These are phyloP conservation scores for Buceros bicornis DNA, from an alignment of 2,797 vertebrate genomes.

Conservation along the genomic window DNA sequence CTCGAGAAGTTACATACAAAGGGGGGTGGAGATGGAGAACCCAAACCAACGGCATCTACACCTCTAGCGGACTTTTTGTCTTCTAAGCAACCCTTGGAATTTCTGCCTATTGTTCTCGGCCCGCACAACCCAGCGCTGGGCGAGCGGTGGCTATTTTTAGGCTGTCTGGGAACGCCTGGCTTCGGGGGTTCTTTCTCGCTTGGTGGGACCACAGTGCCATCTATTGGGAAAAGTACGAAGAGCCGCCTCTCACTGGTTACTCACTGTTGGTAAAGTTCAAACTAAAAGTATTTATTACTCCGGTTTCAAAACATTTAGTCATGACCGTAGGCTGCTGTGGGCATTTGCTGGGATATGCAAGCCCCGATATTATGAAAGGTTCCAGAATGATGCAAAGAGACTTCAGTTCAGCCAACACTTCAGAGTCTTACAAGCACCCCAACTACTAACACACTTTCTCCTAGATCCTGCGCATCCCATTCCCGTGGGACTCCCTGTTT, in stretches of 20 bases:
- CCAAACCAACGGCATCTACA: background rate
- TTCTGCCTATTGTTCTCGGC: constrained; percentile 31
- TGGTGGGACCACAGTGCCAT: constrained; percentile 53
- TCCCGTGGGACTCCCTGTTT: no score
- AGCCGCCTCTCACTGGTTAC: background rate
- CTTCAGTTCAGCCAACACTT: background rate
- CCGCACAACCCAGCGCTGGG: background rate
- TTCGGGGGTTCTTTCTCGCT: background rate
- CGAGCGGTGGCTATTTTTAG: constrained; percentile 68
- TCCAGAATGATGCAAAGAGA: background rate
- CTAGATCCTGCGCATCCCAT: background rate
- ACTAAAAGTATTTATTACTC: background rate
- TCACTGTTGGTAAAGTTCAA: background rate
- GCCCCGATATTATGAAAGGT: background rate
- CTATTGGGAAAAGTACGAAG: constrained; percentile 24
- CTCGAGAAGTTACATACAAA: background rate
- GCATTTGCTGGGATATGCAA: background rate
- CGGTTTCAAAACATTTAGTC: background rate
- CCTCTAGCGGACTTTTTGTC: background rate
- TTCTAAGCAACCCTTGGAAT: constrained; percentile 14
- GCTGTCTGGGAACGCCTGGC: background rate
- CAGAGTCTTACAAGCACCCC: background rate
- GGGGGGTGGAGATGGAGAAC: accelerated
- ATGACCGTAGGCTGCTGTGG: background rate
- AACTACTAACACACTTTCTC: background rate